Evolutionary conservation across 92 coral and sea anemone genomes (phyloP).

Genomic region (Pocillopora grandis): DNA sequence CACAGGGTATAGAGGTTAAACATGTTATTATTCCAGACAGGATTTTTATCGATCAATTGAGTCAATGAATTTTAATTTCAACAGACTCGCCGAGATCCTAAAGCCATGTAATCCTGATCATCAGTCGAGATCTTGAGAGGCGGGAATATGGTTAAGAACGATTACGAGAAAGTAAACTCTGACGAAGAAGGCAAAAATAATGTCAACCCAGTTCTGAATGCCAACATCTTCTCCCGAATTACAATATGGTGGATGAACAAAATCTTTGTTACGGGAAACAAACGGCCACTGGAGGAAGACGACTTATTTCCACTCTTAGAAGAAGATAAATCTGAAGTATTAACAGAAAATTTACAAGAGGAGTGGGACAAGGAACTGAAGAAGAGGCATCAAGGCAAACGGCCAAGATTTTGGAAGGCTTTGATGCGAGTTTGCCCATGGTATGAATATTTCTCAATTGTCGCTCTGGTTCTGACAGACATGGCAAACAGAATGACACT

Average conservation of each 20-base stretch:
- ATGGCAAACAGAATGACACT: constrained; percentile 92
- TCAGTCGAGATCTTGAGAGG: background rate
- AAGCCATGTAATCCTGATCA: constrained; percentile 16
- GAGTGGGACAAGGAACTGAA: constrained; percentile 81
- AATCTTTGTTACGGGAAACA: constrained; percentile 78
- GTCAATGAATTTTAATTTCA: background rate
- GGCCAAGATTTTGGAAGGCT: constrained; percentile 89
- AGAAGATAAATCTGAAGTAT: constrained; percentile 78
- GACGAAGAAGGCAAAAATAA: constrained; percentile 60
- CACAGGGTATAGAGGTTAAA: background rate
- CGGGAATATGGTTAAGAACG: constrained; percentile 64
- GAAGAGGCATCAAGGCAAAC: constrained; percentile 65
- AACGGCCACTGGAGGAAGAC: constrained; percentile 78
- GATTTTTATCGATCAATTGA: background rate
- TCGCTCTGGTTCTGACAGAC: constrained; percentile 75
- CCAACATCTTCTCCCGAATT: constrained; percentile 74
- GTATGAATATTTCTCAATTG: constrained; percentile 71
- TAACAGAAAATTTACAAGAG: constrained; percentile 68
- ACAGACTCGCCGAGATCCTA: constrained; percentile 4
- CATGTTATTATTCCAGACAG: background rate
- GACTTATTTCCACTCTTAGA: constrained; percentile 83
- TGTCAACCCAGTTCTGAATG: constrained; percentile 77
- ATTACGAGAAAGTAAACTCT: constrained; percentile 66
- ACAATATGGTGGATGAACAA: constrained; percentile 95
- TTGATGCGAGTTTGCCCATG: constrained; percentile 82